Evolutionary conservation across 2,888 invertebrate genomes (phyloP).

Genomic region (Drosophila suboccidentalis): DNA sequence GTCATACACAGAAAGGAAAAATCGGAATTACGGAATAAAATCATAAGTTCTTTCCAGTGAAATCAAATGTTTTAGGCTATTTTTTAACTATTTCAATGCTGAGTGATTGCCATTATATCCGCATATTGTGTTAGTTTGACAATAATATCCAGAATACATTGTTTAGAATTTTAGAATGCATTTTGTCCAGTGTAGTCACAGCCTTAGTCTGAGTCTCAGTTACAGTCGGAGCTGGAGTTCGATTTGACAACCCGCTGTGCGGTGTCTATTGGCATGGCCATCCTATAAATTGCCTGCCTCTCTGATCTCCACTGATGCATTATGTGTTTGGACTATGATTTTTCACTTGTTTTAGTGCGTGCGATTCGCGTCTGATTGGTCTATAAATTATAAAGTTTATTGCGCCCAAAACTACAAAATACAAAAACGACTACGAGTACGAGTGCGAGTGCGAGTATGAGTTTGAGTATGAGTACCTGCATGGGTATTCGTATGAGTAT

Average conservation of each 20-base stretch:
- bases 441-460: neutral
- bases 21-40: no score
- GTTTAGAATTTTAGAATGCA: no score
- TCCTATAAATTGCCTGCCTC: conserved; percentile 74
- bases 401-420: conserved; percentile 48
- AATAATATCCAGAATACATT: no score
- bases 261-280: conserved; percentile 75
- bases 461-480: neutral
- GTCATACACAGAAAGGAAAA: neutral
- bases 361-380: conserved; percentile 72
- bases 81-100: no score
- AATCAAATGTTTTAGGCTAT: no score
- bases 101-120: no score
- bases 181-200: neutral
- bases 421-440: neutral
- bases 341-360: conserved; percentile 79
- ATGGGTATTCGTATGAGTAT: neutral
- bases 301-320: conserved; percentile 71
- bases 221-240: conserved; percentile 41
- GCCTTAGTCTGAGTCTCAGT: conserved; percentile 24
- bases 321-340: conserved; percentile 81
- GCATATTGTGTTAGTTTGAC: no score
- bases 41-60: no score
- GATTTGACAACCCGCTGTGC: conserved; percentile 83
- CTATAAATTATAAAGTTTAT: conserved; percentile 78